Conservation (phyloP, 23 tunicate genomes). For the Pegea sp. region DNA sequence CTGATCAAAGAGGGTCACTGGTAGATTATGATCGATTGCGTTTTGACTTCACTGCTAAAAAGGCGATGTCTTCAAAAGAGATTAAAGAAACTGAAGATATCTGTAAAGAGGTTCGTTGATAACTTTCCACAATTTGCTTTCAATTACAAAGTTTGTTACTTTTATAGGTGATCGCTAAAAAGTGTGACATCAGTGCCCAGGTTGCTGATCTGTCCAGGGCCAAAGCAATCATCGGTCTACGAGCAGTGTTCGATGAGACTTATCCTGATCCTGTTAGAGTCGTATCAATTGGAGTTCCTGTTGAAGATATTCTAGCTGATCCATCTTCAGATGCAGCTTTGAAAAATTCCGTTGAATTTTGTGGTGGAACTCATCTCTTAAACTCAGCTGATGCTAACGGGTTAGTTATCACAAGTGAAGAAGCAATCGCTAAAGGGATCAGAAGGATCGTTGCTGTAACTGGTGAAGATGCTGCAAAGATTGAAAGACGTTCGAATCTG, state of each 20-base stretch:
- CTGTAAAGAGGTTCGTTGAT: conserved; percentile 15
- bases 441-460: conserved; percentile 90
- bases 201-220: conserved; percentile 36
- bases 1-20: conserved; percentile 90
- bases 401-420: conserved; percentile 49
- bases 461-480: conserved; percentile 61
- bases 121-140: too few relatives aligned
- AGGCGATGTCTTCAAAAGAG: conserved; percentile 51
- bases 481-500: conserved; percentile 16
- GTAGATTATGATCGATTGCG: conserved; percentile 82
- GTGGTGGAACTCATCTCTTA: conserved; percentile 91
- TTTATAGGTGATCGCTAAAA: conserved; percentile 12
- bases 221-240: conserved; percentile 89
- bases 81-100: conserved; percentile 56
- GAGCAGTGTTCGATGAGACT: conserved; percentile 96
- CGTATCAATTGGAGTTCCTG: conserved; percentile 65
- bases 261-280: conserved; percentile 98
- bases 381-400: conserved; percentile 47
- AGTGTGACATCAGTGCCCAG: conserved; percentile 30
- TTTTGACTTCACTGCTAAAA: conserved; percentile 91
- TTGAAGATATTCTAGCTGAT: conserved; percentile 26
- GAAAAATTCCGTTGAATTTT: conserved; percentile 81
- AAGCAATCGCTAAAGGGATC: conserved; percentile 95
- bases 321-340: conserved; percentile 45
- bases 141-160: too few relatives aligned